Evolutionary conservation across 2,888 invertebrate genomes (phyloP).

Genomic region (Folsomia candida): DNA sequence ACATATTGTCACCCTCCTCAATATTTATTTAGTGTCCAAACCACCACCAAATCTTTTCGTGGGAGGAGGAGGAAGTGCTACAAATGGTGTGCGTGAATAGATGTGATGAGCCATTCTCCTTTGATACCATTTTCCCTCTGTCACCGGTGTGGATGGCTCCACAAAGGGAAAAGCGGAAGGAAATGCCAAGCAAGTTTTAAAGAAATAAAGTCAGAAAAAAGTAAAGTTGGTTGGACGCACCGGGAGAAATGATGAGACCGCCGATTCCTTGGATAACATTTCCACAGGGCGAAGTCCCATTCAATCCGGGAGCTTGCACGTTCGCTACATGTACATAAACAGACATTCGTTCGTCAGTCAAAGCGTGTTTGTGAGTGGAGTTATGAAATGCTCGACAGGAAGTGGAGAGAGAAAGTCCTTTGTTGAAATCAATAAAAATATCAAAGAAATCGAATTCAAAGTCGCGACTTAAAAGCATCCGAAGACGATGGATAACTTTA

Average conservation of each 20-base stretch:
- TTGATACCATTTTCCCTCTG: background rate
- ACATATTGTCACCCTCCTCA: too few relatives aligned
- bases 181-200: background rate
- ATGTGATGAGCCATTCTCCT: background rate
- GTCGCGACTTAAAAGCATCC: background rate
- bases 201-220: background rate
- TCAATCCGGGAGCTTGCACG: conserved; percentile 46
- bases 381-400: background rate
- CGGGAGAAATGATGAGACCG: conserved; percentile 55
- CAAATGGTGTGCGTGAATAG: too few relatives aligned
- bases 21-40: too few relatives aligned
- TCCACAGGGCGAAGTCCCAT: conserved; percentile 52
- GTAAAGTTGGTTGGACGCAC: conserved; percentile 21
- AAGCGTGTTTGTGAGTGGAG: too few relatives aligned
- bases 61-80: too few relatives aligned
- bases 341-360: too few relatives aligned
- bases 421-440: background rate
- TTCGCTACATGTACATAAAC: conserved; percentile 26
- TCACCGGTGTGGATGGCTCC: too few relatives aligned
- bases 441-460: background rate
- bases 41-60: too few relatives aligned
- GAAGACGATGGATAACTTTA: background rate
- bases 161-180: background rate
- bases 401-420: background rate
- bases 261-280: conserved; percentile 52